phyloP scores from a whole-genome alignment of 2,888 invertebrate genomes.

The Lagria hirta region DNA sequence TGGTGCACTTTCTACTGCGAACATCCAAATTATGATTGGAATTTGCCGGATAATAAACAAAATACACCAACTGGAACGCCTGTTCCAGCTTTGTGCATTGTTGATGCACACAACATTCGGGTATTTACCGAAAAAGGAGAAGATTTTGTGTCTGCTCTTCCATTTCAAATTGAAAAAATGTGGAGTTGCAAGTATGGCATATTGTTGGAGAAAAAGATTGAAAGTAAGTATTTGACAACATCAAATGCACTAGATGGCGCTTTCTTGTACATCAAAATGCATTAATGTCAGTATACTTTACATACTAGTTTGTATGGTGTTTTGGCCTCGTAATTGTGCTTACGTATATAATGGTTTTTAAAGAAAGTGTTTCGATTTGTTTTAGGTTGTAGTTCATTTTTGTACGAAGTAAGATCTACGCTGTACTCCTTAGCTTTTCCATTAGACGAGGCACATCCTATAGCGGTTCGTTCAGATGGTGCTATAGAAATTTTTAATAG shows the following conservation, averaged over 20 bases:
- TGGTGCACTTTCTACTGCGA: constrained; percentile 69
- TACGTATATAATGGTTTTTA: no score
- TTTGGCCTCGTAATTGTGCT: background rate
- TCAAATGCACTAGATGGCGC: background rate
- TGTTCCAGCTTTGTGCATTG: constrained; percentile 69
- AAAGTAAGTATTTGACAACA: constrained; percentile 34
- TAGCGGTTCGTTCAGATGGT: constrained; percentile 69
- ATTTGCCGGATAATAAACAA: constrained; percentile 53
- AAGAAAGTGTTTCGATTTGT: no score
- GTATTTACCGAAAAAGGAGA: constrained; percentile 80
- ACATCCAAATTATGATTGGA: constrained; percentile 55
- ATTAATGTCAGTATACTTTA: constrained; percentile 5
- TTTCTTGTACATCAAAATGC: constrained; percentile 13
- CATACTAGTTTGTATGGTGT: no score
- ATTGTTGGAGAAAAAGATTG: constrained; percentile 72
- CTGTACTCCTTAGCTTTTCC: constrained; percentile 88
- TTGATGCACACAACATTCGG: constrained; percentile 74
- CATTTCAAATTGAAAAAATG: constrained; percentile 76
- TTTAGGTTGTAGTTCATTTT: constrained; percentile 9
- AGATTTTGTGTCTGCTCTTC: constrained; percentile 79
- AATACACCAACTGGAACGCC: constrained; percentile 58
- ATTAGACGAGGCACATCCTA: constrained; percentile 85
- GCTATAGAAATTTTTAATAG: constrained; percentile 65
- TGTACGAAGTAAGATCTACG: constrained; percentile 64
- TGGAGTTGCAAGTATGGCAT: constrained; percentile 88